These are phyloP conservation scores for Mesoligia furuncula DNA, from an alignment of 2,888 invertebrate species.

Conservation along the genomic window DNA sequence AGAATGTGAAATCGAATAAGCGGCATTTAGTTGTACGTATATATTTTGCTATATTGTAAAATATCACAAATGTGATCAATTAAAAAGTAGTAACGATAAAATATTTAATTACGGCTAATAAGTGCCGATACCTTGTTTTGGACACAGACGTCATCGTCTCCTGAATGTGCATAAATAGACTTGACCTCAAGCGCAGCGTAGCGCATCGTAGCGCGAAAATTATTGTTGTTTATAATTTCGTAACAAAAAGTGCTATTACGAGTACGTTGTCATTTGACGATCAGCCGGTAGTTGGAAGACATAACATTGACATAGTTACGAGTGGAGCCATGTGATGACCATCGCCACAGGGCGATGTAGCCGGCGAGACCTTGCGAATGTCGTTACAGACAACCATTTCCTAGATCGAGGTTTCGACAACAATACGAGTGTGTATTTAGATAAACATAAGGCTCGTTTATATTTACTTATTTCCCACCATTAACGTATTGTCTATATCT, in stretches of 20 bases:
- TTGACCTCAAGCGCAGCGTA: conserved; percentile 84
- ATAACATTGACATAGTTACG: conserved; percentile 88
- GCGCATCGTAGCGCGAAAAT: conserved; percentile 89
- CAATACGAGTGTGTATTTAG: conserved; percentile 45
- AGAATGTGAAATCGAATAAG: no score
- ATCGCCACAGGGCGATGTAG: conserved; percentile 71
- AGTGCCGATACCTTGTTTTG: conserved; percentile 38
- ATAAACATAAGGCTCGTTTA: conserved; percentile 51
- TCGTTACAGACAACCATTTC: conserved; percentile 74
- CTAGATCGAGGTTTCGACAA: conserved; percentile 69
- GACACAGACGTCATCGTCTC: conserved; percentile 63
- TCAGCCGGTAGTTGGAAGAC: conserved; percentile 75
- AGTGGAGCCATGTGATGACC: conserved; percentile 67
- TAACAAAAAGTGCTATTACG: conserved; percentile 80
- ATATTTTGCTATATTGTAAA: not conserved
- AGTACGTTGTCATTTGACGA: conserved; percentile 79
- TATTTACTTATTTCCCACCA: conserved; percentile 44
- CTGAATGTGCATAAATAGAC: conserved; percentile 76
- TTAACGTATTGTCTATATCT: conserved; percentile 48
- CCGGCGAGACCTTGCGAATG: conserved; percentile 71
- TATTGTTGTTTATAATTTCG: conserved; percentile 80
- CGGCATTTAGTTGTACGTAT: no score
- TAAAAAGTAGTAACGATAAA: conserved; percentile 14
- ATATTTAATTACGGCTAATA: conserved; percentile 13
- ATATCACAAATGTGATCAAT: not conserved